These are phyloP conservation scores for Ceyx melanurus DNA, from an alignment of 2,113 vertebrate species.

Conservation along the genomic window DNA sequence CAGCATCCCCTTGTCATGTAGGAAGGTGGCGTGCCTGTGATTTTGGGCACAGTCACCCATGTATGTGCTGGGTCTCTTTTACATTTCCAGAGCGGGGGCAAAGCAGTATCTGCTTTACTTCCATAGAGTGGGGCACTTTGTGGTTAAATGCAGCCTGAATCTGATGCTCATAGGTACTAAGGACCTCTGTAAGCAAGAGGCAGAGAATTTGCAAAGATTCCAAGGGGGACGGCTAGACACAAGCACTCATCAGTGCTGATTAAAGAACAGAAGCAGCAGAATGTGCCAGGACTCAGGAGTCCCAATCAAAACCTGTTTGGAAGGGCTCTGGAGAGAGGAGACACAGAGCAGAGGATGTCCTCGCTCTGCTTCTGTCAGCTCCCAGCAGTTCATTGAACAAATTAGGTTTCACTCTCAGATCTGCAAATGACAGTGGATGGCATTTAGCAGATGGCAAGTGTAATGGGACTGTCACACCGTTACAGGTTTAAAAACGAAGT, in stretches of 20 bases:
- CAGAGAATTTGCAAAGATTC: not conserved
- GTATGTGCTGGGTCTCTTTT: not conserved
- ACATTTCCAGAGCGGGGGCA: not conserved
- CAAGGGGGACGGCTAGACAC: not conserved
- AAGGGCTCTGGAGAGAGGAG: slow-evolving; percentile 23
- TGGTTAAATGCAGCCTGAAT: not conserved
- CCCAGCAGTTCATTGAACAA: slow-evolving; percentile 32
- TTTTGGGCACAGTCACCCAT: not conserved
- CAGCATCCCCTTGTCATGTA: fast-evolving
- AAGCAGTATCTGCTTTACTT: not conserved
- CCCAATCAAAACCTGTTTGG: not conserved
- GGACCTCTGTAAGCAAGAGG: not conserved
- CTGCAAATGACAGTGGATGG: slow-evolving; percentile 32
- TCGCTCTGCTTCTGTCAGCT: slow-evolving; percentile 14
- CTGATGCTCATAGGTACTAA: not conserved
- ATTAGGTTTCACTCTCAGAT: slow-evolving; percentile 47
- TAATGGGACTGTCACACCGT: slow-evolving; percentile 50
- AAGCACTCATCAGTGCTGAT: not conserved
- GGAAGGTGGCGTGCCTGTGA: fast-evolving
- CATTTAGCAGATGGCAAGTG: slow-evolving; percentile 63
- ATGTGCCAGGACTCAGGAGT: not conserved
- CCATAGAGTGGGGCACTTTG: not conserved
- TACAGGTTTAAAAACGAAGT: not conserved
- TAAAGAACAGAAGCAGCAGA: not conserved
- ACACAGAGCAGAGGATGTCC: not conserved